These are phyloP conservation scores for Anagyrus pseudococci DNA, from an alignment of 2,888 invertebrate species.

Conservation along the genomic window DNA sequence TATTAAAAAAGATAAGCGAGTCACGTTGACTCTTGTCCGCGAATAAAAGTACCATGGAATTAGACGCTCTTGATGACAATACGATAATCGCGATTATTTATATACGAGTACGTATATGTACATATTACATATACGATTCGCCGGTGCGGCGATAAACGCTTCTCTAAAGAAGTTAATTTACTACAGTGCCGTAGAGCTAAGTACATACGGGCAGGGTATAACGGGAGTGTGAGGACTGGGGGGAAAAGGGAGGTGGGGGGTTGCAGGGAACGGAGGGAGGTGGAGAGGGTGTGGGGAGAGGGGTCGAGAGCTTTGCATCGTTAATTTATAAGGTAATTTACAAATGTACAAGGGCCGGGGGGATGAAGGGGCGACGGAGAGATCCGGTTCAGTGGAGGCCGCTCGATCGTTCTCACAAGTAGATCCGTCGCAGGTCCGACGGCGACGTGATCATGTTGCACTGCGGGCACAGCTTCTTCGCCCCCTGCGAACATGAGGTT, in stretches of 20 bases:
- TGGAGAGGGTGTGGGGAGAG: neutral
- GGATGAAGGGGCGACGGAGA: neutral
- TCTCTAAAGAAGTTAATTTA: conserved; percentile 53
- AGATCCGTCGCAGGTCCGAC: conserved; percentile 85
- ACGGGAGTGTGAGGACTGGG: neutral
- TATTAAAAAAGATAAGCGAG: too few species aligned
- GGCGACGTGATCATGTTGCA: conserved; percentile 93
- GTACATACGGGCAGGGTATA: conserved; percentile 46
- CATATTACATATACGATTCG: conserved; percentile 36
- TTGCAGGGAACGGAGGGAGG: neutral
- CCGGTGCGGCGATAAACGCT: conserved; percentile 35
- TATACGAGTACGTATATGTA: conserved; percentile 17
- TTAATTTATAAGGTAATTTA: conserved; percentile 59
- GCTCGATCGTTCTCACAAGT: conserved; percentile 70
- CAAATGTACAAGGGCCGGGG: conserved; percentile 55
- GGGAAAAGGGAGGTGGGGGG: neutral
- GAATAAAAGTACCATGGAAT: too few species aligned
- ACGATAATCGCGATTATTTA: conserved; percentile 16
- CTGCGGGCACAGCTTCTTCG: conserved; percentile 92
- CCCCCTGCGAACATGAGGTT: conserved; percentile 66
- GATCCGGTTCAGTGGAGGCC: conserved; percentile 23
- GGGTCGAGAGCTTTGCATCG: conserved; percentile 44
- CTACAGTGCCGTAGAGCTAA: conserved; percentile 49
- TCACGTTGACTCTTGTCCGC: too few species aligned
- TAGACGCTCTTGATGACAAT: too few species aligned